Evolutionary conservation across 2,888 invertebrate species (phyloP).

Genomic region (Volucella inanis): DNA sequence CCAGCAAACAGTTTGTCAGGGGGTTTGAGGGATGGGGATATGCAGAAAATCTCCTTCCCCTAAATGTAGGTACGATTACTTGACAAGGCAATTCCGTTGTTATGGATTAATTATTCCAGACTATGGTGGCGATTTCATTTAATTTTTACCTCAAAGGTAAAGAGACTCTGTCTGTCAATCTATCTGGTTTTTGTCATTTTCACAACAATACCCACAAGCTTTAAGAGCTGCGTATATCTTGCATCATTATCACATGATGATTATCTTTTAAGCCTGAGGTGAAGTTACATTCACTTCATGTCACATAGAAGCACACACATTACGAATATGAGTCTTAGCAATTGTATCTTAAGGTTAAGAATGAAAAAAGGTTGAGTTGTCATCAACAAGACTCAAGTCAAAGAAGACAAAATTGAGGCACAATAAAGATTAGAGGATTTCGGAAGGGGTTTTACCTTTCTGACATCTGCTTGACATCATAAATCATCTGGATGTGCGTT

Average conservation of each 20-base stretch:
- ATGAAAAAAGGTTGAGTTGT: slow-evolving; percentile 58
- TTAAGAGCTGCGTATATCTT: slow-evolving; percentile 42
- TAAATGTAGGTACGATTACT: slow-evolving; percentile 6
- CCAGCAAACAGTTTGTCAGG: slow-evolving; percentile 56
- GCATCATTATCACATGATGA: slow-evolving; percentile 48
- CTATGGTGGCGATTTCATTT: slow-evolving; percentile 13
- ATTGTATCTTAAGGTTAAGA: slow-evolving; percentile 26
- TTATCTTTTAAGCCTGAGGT: slow-evolving; percentile 62
- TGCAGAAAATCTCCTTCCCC: neutral
- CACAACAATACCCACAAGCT: slow-evolving; percentile 41
- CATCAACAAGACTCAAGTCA: slow-evolving; percentile 29
- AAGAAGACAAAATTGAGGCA: slow-evolving; percentile 51
- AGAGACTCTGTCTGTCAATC: too few relatives aligned
- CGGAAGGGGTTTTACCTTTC: slow-evolving; percentile 64
- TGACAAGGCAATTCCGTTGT: slow-evolving; percentile 4
- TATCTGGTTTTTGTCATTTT: slow-evolving; percentile 34
- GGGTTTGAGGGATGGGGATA: slow-evolving; percentile 11
- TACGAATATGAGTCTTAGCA: slow-evolving; percentile 4
- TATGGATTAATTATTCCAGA: slow-evolving; percentile 22
- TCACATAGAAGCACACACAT: slow-evolving; percentile 12
- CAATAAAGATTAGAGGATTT: slow-evolving; percentile 40
- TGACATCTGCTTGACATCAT: slow-evolving; percentile 74
- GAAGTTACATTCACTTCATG: slow-evolving; percentile 13
- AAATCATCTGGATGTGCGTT: slow-evolving; percentile 65
- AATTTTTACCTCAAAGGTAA: neutral